Percentiles rank a stretch among this genome's conserved stretches.
Evolutionary conservation across 2,797 vertebrate genomes (phyloP).

Genomic region (Dicrostonyx torquatus): DNA sequence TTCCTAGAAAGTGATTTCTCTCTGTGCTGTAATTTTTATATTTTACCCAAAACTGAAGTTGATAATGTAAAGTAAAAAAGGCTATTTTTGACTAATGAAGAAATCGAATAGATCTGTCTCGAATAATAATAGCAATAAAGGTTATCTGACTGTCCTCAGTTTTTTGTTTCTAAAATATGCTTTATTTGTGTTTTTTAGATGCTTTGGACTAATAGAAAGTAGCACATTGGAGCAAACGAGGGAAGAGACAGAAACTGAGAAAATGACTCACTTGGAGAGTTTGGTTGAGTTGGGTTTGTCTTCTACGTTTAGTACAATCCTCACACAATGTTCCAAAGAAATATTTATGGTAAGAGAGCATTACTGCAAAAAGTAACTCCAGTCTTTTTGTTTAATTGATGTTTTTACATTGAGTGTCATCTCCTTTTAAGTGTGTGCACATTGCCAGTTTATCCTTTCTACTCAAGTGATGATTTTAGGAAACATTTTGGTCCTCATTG

Average conservation of each 20-base stretch:
- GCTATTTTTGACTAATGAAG: background rate
- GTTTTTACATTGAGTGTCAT: background rate
- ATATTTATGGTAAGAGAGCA: constrained; percentile 94
- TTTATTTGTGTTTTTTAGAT: constrained; percentile 86
- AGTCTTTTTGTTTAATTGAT: constrained; percentile 20
- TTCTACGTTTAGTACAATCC: constrained; percentile 98
- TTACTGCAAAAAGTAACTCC: background rate
- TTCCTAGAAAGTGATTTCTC: background rate
- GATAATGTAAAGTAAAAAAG: background rate
- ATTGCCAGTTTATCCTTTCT: constrained; percentile 24
- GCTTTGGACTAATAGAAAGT: constrained; percentile 98
- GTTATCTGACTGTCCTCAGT: background rate
- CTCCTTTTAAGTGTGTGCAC: background rate
- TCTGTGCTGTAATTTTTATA: background rate
- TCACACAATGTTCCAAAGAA: constrained; percentile 97
- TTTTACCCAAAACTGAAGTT: background rate
- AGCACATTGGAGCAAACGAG: constrained; percentile 97
- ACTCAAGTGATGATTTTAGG: background rate
- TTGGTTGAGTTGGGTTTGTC: constrained; percentile 97
- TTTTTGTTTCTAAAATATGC: constrained; percentile 61
- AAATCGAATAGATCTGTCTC: background rate
- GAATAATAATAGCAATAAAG: background rate
- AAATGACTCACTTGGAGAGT: constrained; percentile 98
- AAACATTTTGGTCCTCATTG: background rate
- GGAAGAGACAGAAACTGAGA: constrained; percentile 98